Base-by-base conservation (phyloP, 2,888 invertebrate genomes). In the Neria commutata region DNA sequence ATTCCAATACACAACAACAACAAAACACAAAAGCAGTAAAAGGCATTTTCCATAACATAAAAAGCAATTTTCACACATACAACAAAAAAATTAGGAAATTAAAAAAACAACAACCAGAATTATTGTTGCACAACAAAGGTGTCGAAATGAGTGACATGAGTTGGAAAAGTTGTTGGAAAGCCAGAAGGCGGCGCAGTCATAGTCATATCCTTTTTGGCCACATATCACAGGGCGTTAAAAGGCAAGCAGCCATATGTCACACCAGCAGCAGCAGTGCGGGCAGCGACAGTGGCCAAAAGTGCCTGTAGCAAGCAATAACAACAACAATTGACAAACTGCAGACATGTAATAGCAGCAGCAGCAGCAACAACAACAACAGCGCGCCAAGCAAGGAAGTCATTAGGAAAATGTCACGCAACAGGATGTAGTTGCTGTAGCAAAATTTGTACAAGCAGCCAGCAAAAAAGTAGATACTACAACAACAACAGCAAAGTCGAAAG, bases 101-200 rank as follows among this genome's bases (percentile, higher is more conserved):
- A n/a, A n/a, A n/a, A n/a, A n/a, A n/a, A n/a, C n/a, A 19, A 42
- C 17, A 42, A 17, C 17, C 6, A 42, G 21, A 42, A 42, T n/a
- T n/a, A 19, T 42, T 3, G 14, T n/a, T 37, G 6, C 37, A 37
- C 10, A 17, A n/a, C 55, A 62, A 64, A 74, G 73, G 72, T 72
- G 72, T 72, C 63, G 65, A 67, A 67, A 62, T 62, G 65, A 71
- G 61, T 66, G 66, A 61, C 65, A 63, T 17, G 21, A 42, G 42
- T 21, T 42, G 42, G n/a, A n/a, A n/a, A n/a, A 42, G 21, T 17
- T 42, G 10, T n/a, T n/a, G n/a, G n/a, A n/a, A n/a, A n/a, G n/a
- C n/a, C n/a, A n/a, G n/a, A n/a, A n/a, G n/a, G n/a, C 37, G 4
- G n/a, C n/a, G 29, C 4, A 37, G n/a, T n/a, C 16, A 14, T 4